Conservation (phyloP, 1,140 invertebrate species). For the Vollenhovia emeryi region DNA sequence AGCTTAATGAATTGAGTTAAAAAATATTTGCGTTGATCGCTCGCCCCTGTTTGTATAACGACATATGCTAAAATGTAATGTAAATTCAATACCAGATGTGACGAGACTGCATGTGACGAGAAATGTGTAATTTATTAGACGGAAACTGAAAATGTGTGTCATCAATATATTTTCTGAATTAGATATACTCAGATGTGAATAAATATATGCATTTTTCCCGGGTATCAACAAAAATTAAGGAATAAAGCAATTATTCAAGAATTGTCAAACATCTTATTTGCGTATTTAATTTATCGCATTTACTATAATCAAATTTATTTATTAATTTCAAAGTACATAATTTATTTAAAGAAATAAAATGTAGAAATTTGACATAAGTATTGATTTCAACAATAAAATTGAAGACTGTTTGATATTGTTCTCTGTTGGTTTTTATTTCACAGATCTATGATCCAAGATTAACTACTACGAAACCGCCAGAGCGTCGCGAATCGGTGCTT, state of each 20-base stretch:
- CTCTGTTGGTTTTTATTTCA: constrained; percentile 11
- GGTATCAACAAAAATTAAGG: background rate
- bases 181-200: too few species aligned
- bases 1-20: background rate
- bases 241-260: background rate
- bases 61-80: background rate
- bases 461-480: constrained; percentile 78
- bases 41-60: background rate
- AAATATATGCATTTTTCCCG: too few species aligned
- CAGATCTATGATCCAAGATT: constrained; percentile 80
- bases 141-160: background rate
- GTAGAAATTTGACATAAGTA: background rate
- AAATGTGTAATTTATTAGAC: background rate
- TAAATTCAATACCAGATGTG: background rate
- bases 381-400: background rate
- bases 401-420: background rate
- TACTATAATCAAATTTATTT: background rate
- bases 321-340: background rate
- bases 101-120: background rate
- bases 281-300: background rate
- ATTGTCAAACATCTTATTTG: background rate
- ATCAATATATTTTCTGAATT: too few species aligned
- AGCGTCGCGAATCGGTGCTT: constrained; percentile 72
- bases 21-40: background rate
- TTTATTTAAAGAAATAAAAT: background rate